Evolutionary conservation across 2,797 vertebrate species (phyloP), one percentile per base, ranked within the genome.

Genomic region (Holocentrus rufus): DNA sequence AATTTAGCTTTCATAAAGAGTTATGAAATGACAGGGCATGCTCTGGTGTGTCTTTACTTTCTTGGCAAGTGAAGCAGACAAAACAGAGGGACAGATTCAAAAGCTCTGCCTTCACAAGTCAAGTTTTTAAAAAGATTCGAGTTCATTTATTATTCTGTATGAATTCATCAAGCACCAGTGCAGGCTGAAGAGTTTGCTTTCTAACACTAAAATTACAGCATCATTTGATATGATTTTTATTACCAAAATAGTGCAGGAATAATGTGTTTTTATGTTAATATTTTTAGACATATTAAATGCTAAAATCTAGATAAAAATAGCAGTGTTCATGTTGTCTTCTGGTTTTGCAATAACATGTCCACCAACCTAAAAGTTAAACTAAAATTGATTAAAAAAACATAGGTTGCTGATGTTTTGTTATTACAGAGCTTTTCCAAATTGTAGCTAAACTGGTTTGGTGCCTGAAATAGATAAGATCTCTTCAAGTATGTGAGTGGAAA

Each of bases 21-120:
- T 72, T 20, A n/a, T 70, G 88, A 89, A 69, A 89, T 88, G 85
- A 88, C 66, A 83, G 57, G 52, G 65, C 65, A 65, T 34, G 18
- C 69, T 61, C 73, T 50, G 70, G 15, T 56, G 46, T 4, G 77
- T 70, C 39, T 4, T 44, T 15, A 13, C 39, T 14, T 54, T 60
- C 74, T 66, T 62, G 59, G 62, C 47, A n/a, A 27, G 31, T 7
- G 2, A 27, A 74, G 30, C 42, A 47, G 47, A 20, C 47, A 49
- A n/a, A 25, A 22, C 25, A 36, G 1, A 30, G 27, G 11, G 64
- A 65, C 65, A 65, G 59, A 72, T 44, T 5, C 17, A 57, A 62
- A 56, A 70, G 25, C 30, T 52, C 58, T 69, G 61, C 39, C 63
- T 65, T 27, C 79, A n/a, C 20, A 56, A 34, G 61, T 47, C 4